Evolutionary conservation across 2,888 invertebrate species (phyloP).

Genomic region (Sthenelais limicola): DNA sequence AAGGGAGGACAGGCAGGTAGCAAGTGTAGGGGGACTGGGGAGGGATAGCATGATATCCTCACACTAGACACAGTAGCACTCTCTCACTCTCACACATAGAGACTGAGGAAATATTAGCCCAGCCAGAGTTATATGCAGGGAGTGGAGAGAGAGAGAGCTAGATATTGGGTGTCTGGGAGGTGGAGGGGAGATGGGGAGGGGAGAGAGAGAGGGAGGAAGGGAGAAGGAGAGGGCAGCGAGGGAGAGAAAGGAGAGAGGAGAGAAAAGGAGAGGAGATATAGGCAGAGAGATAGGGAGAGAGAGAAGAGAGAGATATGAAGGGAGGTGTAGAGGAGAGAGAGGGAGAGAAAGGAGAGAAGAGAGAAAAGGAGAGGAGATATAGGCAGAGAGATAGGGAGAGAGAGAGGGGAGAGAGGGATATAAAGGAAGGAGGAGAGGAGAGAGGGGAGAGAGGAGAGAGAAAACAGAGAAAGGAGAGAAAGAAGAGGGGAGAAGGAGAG

Average conservation of each 20-base stretch:
- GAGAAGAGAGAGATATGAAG: background rate
- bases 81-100: too few relatives aligned
- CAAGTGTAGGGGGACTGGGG: too few relatives aligned
- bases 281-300: background rate
- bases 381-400: background rate
- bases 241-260: background rate
- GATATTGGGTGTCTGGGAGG: too few relatives aligned
- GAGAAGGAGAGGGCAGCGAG: background rate
- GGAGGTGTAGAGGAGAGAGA: background rate
- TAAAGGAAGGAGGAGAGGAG: background rate
- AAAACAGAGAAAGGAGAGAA: background rate
- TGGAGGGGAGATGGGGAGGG: background rate
- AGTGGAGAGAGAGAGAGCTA: too few relatives aligned
- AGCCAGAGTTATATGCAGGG: too few relatives aligned
- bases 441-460: background rate
- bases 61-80: too few relatives aligned
- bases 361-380: background rate
- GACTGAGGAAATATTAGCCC: too few relatives aligned
- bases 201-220: background rate
- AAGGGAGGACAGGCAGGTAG: too few relatives aligned
- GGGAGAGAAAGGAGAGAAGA: background rate
- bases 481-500: background rate
- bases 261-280: background rate
- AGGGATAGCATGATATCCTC: too few relatives aligned
- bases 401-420: background rate